A percentile compares a stretch with the other conserved stretches of the same genome.
These are phyloP conservation scores for Adelosebastes latens DNA, from an alignment of 2,797 vertebrate genomes.

Conservation along the genomic window DNA sequence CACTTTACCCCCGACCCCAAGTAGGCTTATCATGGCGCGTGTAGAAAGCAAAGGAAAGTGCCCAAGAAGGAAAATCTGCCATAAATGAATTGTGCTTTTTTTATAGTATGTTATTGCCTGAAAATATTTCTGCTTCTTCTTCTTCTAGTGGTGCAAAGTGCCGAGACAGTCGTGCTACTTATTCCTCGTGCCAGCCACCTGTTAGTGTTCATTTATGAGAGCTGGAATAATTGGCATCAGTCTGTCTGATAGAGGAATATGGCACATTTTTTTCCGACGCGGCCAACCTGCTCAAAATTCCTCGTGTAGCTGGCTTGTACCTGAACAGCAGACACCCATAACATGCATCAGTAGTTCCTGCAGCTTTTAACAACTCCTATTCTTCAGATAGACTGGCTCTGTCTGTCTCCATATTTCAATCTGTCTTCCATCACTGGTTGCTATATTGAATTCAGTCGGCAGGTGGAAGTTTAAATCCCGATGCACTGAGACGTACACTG, in stretches of 20 bases:
- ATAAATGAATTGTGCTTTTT: constrained; percentile 54
- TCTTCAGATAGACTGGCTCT: constrained; percentile 51
- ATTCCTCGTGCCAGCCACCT: constrained; percentile 35
- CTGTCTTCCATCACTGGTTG: constrained; percentile 54
- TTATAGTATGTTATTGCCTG: constrained; percentile 51
- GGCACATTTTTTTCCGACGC: constrained; percentile 1
- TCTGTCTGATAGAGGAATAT: constrained; percentile 14
- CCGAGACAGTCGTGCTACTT: constrained; percentile 3
- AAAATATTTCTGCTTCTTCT: constrained; percentile 11
- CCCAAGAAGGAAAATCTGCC: constrained; percentile 67
- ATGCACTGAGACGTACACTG: constrained; percentile 46
- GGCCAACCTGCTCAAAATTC: constrained; percentile 32
- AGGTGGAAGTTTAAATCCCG: constrained; percentile 60
- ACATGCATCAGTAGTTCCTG: constrained; percentile 57
- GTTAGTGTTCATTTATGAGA: constrained; percentile 14
- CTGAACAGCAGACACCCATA: constrained; percentile 58
- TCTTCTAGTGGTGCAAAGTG: constrained; percentile 40
- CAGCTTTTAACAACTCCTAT: constrained; percentile 53
- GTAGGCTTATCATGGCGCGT: background rate
- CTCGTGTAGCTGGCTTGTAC: constrained; percentile 10
- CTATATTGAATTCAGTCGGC: constrained; percentile 51
- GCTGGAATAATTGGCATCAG: constrained; percentile 17
- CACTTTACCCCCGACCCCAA: background rate
- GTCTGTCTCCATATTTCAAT: constrained; percentile 61
- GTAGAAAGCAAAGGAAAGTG: constrained; percentile 57